These are phyloP conservation scores for Squalus acanthias DNA, from an alignment of 2,797 vertebrate species.

Conservation along the genomic window DNA sequence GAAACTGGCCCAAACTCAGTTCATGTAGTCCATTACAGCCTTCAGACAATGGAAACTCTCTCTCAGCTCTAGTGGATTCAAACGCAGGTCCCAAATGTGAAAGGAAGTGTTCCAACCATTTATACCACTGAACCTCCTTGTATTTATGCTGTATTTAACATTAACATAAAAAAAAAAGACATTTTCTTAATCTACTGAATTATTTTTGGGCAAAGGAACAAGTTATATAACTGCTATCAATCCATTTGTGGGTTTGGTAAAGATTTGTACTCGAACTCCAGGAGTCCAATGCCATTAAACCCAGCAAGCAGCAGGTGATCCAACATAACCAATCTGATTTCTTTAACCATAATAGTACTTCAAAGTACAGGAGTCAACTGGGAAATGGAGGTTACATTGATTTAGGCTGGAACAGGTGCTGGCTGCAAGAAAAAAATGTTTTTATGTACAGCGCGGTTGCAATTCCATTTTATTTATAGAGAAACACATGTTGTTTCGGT, in stretches of 20 bases:
- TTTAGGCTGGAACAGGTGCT: background rate
- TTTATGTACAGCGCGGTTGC: background rate
- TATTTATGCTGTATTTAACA: background rate
- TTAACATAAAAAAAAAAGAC: background rate
- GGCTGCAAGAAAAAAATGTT: background rate
- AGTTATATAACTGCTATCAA: background rate
- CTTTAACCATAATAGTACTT: background rate
- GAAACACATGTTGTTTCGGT: background rate
- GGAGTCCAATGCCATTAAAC: background rate
- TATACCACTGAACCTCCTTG: background rate
- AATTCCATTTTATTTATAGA: constrained; percentile 24
- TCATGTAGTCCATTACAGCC: background rate
- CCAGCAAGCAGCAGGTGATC: background rate
- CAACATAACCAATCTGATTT: background rate
- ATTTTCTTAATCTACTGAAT: background rate
- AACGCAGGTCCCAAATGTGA: background rate
- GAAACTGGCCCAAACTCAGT: background rate
- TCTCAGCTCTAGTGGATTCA: background rate
- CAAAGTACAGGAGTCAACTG: background rate
- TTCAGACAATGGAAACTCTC: background rate
- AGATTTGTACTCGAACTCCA: background rate
- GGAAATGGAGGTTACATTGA: background rate
- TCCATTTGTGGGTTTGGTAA: background rate
- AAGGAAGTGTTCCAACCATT: background rate
- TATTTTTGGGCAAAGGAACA: background rate